Percentiles rank a stretch among this genome's conserved stretches.
These are phyloP conservation scores for Condylura cristata DNA, from an alignment of 2,113 vertebrate species.

Conservation along the genomic window DNA sequence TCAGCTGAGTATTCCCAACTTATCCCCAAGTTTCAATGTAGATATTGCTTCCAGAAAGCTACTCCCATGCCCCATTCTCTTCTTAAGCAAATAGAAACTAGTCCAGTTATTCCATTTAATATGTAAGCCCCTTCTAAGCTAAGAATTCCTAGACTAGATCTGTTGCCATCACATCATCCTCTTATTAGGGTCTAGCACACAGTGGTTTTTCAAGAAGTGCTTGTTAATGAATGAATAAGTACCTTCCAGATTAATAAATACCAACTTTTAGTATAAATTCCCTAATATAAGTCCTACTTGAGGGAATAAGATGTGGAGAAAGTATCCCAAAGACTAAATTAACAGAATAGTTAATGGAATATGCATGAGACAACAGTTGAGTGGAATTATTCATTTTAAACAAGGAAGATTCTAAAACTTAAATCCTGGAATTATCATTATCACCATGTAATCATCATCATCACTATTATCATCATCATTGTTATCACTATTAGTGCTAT, in stretches of 20 bases:
- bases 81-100: background rate
- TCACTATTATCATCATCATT: background rate
- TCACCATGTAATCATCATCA: background rate
- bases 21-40: background rate
- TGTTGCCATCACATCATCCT: background rate
- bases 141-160: background rate
- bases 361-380: constrained; percentile 71
- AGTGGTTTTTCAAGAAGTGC: background rate
- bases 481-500: background rate
- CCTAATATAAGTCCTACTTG: background rate
- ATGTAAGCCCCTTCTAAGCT: background rate
- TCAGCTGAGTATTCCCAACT: background rate
- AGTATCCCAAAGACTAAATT: constrained; percentile 75
- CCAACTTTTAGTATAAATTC: background rate
- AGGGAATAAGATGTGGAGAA: constrained; percentile 30
- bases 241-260: background rate
- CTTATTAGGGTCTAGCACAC: background rate
- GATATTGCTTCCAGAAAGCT: background rate
- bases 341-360: background rate
- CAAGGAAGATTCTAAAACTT: background rate
- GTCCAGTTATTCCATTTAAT: background rate
- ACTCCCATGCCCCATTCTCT: background rate
- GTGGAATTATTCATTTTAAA: background rate
- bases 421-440: background rate
- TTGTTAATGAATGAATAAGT: background rate